Base-by-base conservation (phyloP, 2,113 vertebrate genomes). In the Hepsetus odoe region DNA sequence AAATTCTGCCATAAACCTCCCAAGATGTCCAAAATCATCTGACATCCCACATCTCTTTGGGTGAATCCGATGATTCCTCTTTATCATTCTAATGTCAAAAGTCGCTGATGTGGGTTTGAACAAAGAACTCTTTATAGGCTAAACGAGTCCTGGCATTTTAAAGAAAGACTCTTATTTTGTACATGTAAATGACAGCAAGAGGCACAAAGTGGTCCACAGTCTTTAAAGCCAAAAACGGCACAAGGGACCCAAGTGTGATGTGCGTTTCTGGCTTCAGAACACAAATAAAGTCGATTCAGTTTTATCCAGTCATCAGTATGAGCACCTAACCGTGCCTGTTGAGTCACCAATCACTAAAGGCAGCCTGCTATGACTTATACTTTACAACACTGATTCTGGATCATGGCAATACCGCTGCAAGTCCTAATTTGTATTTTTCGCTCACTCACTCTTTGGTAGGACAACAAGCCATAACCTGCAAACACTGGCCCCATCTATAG, bases 181-280 rank as follows among this genome's bases (percentile, higher is more conserved):
- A 18, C 13, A 84, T 84, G 80, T 46, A 80, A 84, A 82, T 84
- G 24, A 73, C 61, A 51, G 76, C 8, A 55, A 32, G 61, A 38
- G 16, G 46, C 38, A 61, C 55, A 72, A 9, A 77, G 64, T 46
- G 22, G 55, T 20, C 16, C 0, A n/a, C 49, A 62, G 58, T 55
- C 42, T 49, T 20, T 4, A 18, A 35, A 24, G 26, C 58, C 73
- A 76, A 62, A 80, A 73, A 40, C 2, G 74, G 61, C 70, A 80
- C 74, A 83, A 83, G 72, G 33, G 16, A n/a, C 18, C 13, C 24
- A 53, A 59, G 72, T 83, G 35, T 83, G 77, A 28, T 33, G 46
- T 9, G 56, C 58, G 18, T 53, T 28, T 28, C 53, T 28, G 30
- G 1, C 53, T 62, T 40, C 24, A 18, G 46, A 26, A 49, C 22